phyloP scores from a whole-genome alignment of 2,888 invertebrate genomes.

The Oligia strigilis region DNA sequence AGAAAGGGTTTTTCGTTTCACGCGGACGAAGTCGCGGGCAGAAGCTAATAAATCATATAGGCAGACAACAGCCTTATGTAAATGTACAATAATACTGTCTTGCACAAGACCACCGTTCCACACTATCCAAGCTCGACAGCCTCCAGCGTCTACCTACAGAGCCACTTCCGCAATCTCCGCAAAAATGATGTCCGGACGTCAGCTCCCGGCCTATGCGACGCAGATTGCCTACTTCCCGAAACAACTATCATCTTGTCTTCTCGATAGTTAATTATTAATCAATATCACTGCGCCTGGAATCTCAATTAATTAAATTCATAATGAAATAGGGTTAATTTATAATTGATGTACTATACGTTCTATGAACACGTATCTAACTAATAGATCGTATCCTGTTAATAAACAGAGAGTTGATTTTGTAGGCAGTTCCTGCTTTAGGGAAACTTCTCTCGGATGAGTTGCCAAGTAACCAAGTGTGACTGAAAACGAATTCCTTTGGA shows the following conservation, averaged over 20 bases:
- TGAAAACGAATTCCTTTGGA: neutral
- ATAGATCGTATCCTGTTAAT: constrained; percentile 18
- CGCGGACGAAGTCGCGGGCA: too few relatives aligned
- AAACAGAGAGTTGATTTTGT: constrained; percentile 9
- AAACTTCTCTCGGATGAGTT: neutral
- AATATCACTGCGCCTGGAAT: constrained; percentile 43
- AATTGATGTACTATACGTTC: constrained; percentile 26
- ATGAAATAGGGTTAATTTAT: constrained; percentile 60
- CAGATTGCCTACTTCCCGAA: constrained; percentile 7
- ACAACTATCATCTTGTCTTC: constrained; percentile 37
- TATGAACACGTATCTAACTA: neutral
- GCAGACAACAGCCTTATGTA: neutral
- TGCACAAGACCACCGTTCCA: neutral
- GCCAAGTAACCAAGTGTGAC: neutral
- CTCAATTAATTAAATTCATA: constrained; percentile 52
- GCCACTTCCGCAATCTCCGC: constrained; percentile 19
- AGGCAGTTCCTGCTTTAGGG: neutral
- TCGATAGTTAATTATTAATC: constrained; percentile 53
- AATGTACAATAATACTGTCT: neutral
- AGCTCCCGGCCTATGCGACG: constrained; percentile 20
- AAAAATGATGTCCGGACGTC: constrained; percentile 40
- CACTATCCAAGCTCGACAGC: neutral
- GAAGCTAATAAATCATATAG: neutral
- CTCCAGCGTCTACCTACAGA: neutral
- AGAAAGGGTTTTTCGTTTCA: too few relatives aligned